Conservation (phyloP, 2,888 invertebrate species). For the Balanococcus diminutus region DNA sequence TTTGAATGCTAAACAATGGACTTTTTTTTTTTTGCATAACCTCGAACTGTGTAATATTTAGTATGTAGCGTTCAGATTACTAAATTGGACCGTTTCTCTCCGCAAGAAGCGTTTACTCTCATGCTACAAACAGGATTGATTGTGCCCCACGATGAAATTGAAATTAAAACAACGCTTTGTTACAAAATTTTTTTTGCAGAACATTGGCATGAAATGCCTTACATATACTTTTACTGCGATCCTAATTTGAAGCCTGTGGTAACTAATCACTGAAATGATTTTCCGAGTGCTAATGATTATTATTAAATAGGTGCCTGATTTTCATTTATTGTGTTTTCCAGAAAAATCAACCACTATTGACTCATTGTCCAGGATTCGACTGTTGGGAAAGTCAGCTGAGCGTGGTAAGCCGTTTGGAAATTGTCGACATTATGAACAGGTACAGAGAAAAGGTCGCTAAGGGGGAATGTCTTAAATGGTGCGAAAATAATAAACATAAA, state of each 20-base stretch:
- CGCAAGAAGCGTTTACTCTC: not conserved
- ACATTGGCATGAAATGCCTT: not conserved
- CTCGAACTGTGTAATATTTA: not conserved
- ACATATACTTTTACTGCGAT: not conserved
- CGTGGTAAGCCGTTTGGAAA: not conserved
- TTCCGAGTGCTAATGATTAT: no score
- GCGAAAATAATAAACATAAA: not conserved
- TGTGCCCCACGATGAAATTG: no score
- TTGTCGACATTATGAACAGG: not conserved
- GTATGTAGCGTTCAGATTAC: not conserved
- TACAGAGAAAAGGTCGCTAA: not conserved
- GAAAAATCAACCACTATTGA: not conserved
- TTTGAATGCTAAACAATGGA: no score
- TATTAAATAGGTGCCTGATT: no score
- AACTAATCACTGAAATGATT: no score
- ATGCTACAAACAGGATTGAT: no score
- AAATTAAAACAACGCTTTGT: no score
- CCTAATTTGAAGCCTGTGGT: not conserved
- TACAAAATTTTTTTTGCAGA: no score
- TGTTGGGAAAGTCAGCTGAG: slow-evolving; percentile 35
- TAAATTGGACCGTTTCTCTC: not conserved
- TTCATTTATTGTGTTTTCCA: not conserved
- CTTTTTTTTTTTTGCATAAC: no score
- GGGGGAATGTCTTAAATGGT: not conserved
- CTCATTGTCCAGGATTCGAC: not conserved